Evolutionary conservation across 64 coral and sea anemone genomes (phyloP).

Genomic region (Pocillopora damicornis): DNA sequence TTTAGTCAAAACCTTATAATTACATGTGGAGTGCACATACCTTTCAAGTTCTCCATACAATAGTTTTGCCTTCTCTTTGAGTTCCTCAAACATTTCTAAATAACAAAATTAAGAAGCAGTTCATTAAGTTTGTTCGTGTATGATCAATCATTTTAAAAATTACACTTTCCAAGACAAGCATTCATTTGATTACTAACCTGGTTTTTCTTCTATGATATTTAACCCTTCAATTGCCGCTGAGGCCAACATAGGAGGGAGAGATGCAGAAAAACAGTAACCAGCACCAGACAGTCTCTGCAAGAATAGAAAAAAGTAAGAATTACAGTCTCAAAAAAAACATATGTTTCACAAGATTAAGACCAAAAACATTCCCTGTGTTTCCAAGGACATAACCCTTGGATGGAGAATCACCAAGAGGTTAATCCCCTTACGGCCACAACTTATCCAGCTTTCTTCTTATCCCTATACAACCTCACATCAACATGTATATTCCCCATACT

Average conservation of each 20-base stretch:
- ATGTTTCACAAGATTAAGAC: background rate
- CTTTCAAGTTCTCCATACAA: slow-evolving; percentile 81
- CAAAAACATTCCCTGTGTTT: too few species aligned
- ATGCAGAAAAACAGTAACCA: slow-evolving; percentile 98
- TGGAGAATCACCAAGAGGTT: too few species aligned
- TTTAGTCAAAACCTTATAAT: too few species aligned
- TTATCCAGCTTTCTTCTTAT: too few species aligned
- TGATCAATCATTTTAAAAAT: background rate
- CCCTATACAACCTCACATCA: too few species aligned
- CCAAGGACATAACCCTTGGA: too few species aligned
- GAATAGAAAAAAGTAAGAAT: background rate
- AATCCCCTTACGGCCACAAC: too few species aligned
- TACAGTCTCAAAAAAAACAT: background rate
- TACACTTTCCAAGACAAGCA: background rate
- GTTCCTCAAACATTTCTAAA: slow-evolving; percentile 88
- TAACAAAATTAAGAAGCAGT: background rate
- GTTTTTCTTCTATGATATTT: slow-evolving; percentile 86
- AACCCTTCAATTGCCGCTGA: slow-evolving; percentile 92
- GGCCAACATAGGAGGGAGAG: slow-evolving; percentile 83
- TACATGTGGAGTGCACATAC: slow-evolving; percentile 29
- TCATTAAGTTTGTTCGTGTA: too few species aligned
- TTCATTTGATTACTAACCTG: slow-evolving; percentile 36
- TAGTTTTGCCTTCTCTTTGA: slow-evolving; percentile 71
- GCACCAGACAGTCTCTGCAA: slow-evolving; percentile 90
- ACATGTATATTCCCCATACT: too few species aligned